Percentiles rank a stretch among this genome's conserved stretches.
Conservation (phyloP, 2,113 vertebrate genomes). For the Actenoides hombroni region DNA sequence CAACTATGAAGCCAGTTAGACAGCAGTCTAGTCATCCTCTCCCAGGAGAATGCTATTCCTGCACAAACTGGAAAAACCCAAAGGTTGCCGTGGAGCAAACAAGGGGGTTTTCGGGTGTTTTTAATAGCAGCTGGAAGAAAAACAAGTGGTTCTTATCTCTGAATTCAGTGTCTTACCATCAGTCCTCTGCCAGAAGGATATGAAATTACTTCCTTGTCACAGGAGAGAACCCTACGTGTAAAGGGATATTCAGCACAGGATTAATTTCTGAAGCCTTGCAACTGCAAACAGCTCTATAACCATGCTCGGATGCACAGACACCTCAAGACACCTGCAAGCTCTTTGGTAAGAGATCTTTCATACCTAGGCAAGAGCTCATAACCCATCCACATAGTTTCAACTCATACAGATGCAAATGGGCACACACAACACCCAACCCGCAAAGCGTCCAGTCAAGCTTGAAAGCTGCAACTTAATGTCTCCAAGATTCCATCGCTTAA, state of each 20-base stretch:
- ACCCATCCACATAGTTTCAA: background rate
- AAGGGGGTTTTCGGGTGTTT: fast-evolving
- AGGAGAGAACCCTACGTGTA: background rate
- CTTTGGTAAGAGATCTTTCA: background rate
- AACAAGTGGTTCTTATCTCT: background rate
- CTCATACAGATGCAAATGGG: background rate
- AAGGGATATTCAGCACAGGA: background rate
- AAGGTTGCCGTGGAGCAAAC: background rate
- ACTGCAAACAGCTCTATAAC: background rate
- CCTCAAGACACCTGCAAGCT: background rate
- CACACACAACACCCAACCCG: background rate
- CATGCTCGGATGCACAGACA: fast-evolving
- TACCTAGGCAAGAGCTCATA: background rate
- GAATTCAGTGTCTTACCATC: background rate
- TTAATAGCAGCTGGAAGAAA: background rate
- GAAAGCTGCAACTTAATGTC: background rate
- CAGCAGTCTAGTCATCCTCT: background rate
- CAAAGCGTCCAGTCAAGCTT: background rate
- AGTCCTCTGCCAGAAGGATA: background rate
- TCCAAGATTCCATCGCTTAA: background rate
- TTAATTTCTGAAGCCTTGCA: background rate
- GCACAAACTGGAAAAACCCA: background rate
- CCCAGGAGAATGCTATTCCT: background rate
- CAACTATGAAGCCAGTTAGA: background rate
- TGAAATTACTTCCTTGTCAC: background rate